Evolutionary conservation across 2,797 vertebrate genomes (phyloP), one percentile per base, ranked within the genome.

Genomic region (Lepus townsendii): DNA sequence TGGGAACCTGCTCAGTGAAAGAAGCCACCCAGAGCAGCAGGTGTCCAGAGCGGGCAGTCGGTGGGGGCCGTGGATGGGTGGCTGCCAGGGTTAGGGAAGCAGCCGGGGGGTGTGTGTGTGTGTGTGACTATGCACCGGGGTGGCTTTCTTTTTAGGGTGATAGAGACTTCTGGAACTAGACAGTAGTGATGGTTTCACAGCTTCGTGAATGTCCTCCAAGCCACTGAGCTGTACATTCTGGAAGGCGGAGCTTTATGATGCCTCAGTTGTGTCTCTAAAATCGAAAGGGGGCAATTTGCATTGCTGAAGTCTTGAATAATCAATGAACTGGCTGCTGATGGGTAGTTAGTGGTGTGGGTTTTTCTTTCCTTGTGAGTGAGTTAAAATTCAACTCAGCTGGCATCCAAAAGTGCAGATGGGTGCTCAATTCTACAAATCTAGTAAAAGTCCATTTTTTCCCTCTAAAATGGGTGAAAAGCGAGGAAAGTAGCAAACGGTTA

Each of bases 361-460:
- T 95, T 92, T 57, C 54, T 63, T 52, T 83, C 72, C 86, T 78
- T 90, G 26, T 92, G 26, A 66, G 95, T 95, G 92, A 95, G 96
- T 96, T 96, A 2, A 73, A 88, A 68, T 95, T 97, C 96, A 94
- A 90, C 96, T 96, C 83, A 95, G 96, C 96, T 73, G 91, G 83
- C 90, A 93, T 94, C 93, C 78, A 93, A 97, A 96, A 95, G 89
- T 88, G 72, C 4, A 73, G 47, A 12, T 76, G 13, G 2, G 63
- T n/a, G 14, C 14, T 72, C 16, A 80, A 68, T 47, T 77, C 20
- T 8, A 60, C 57, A 83, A 66, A 66, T 77, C 78, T 87, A 35
- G 12, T 47, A 63, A 63, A 95, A 85, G 14, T 42, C 52, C 65
- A n/a, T 30, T 38, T 80, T 84, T 84, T 88, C n/a, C 38, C 60